phyloP scores from a whole-genome alignment of 1,140 invertebrate genomes.

The Plutomurus gul region DNA sequence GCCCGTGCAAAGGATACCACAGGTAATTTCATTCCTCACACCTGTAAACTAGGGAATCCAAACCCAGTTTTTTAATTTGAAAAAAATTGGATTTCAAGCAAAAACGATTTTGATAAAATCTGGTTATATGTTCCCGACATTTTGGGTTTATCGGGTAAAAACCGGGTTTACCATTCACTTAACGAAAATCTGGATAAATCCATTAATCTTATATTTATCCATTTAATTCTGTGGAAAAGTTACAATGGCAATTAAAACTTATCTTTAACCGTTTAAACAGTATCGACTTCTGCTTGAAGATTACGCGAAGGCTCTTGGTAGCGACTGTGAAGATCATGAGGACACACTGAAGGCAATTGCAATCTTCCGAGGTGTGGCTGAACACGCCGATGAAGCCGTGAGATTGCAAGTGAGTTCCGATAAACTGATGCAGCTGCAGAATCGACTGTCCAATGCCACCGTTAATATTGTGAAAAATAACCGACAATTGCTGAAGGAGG shows the following conservation, averaged over 20 bases:
- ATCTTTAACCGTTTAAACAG: no score
- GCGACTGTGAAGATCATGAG: slow-evolving; percentile 67
- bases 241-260: no score
- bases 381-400: slow-evolving; percentile 75
- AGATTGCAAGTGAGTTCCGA: slow-evolving; percentile 65
- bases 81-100: no score
- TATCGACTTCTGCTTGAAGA: slow-evolving; percentile 71
- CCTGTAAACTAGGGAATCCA: not conserved
- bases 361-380: slow-evolving; percentile 72
- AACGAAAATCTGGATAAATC: no score
- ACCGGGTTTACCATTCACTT: no score
- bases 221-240: no score
- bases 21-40: slow-evolving; percentile 53
- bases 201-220: no score
- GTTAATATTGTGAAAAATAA: slow-evolving; percentile 68
- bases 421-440: slow-evolving; percentile 65
- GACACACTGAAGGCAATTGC: slow-evolving; percentile 69
- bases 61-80: not conserved
- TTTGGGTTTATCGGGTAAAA: no score
- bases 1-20: slow-evolving; percentile 74
- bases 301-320: slow-evolving; percentile 67
- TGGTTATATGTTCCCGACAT: no score
- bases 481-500: slow-evolving; percentile 70
- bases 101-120: no score
- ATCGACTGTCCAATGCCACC: slow-evolving; percentile 65